Percentiles rank a stretch among this genome's conserved stretches.
phyloP scores from a whole-genome alignment of 2,113 vertebrate genomes.

The Diadophis punctatus region DNA sequence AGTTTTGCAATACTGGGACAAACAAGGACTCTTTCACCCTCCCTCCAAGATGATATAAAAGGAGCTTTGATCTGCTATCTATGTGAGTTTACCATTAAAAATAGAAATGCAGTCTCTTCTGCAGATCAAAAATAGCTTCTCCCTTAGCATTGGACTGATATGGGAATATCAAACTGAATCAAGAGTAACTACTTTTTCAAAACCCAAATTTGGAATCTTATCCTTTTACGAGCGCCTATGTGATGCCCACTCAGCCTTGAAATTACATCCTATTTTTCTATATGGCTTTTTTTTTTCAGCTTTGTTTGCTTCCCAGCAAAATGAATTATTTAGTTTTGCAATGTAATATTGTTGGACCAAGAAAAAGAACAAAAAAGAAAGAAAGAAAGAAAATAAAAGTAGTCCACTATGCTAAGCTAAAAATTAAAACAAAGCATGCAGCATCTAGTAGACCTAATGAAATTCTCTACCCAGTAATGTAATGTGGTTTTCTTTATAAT shows the following conservation, averaged over 20 bases:
- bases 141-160: background rate
- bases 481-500: conserved; percentile 8
- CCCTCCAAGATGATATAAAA: background rate
- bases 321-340: conserved; percentile 9
- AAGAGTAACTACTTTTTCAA: background rate
- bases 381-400: background rate
- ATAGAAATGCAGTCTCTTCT: background rate
- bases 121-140: background rate
- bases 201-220: background rate
- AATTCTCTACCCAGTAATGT: conserved; percentile 2
- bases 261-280: conserved; percentile 9
- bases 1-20: background rate
- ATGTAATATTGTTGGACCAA: background rate
- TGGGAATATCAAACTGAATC: background rate
- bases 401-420: background rate
- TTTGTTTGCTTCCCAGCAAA: background rate
- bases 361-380: background rate
- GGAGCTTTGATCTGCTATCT: background rate
- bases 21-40: too few relatives aligned
- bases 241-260: conserved; percentile 27
- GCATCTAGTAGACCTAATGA: background rate
- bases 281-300: conserved; percentile 8
- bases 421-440: conserved; percentile 33
- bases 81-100: background rate
- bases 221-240: background rate